A percentile compares a stretch with the other conserved stretches of the same genome.
These are phyloP conservation scores for Xiphydria camelus DNA, from an alignment of 2,888 invertebrate genomes.

Conservation along the genomic window DNA sequence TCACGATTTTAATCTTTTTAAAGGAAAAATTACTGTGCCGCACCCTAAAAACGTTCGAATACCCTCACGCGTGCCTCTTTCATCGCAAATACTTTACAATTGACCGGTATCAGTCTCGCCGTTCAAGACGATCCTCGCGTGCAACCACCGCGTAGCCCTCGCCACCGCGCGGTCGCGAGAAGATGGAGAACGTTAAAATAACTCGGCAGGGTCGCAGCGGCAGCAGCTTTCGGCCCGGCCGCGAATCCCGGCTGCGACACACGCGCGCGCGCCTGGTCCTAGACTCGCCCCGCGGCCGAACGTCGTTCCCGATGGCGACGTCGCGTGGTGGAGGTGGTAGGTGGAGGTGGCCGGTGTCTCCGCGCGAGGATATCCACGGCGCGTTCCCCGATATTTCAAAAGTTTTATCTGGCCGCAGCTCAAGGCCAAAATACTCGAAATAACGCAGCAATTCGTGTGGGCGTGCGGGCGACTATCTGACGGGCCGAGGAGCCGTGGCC, in stretches of 20 bases:
- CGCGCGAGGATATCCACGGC: conserved; percentile 22
- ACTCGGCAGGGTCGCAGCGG: conserved; percentile 15
- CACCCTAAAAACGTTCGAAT: too few relatives aligned
- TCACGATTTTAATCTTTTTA: too few relatives aligned
- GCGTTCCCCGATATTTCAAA: conserved; percentile 46
- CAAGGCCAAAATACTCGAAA: conserved; percentile 52
- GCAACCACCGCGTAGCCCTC: not conserved
- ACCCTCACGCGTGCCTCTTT: too few relatives aligned
- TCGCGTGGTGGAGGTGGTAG: not conserved
- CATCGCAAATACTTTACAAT: too few relatives aligned
- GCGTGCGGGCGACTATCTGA: conserved; percentile 29
- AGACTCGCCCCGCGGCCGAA: not conserved
- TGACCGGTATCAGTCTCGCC: too few relatives aligned
- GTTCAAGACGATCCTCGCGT: too few relatives aligned
- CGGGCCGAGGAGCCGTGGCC: conserved; percentile 21
- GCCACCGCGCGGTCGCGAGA: not conserved
- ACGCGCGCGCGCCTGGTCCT: not conserved
- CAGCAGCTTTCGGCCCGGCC: conserved; percentile 10
- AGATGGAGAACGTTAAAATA: conserved; percentile 10
- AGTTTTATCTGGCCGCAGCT: conserved; percentile 51
- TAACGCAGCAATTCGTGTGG: conserved; percentile 51
- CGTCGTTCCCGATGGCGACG: conserved; percentile 1
- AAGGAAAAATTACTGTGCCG: too few relatives aligned
- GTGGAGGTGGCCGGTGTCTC: conserved; percentile 2
- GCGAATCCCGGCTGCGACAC: conserved; percentile 25